Conservation (phyloP, 2,888 invertebrate species). For the Dryobota labecula region DNA sequence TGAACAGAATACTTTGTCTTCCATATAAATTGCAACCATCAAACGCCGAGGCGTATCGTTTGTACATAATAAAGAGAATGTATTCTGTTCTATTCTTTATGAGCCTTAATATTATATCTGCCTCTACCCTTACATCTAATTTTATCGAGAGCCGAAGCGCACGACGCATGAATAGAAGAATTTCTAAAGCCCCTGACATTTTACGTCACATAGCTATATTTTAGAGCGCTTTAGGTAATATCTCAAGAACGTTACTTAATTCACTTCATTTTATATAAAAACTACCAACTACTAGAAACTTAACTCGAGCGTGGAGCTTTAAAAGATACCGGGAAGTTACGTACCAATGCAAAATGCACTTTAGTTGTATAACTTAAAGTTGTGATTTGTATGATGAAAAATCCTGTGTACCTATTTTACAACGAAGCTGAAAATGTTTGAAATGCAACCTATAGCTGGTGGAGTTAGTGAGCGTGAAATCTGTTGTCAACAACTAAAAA, state of each 20-base stretch:
- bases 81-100: background rate
- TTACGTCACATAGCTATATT: constrained; percentile 21
- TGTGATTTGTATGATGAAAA: constrained; percentile 24
- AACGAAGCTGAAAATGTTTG: constrained; percentile 43
- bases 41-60: too few species aligned
- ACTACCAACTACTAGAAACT: constrained; percentile 43
- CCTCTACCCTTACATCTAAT: constrained; percentile 1
- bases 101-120: background rate
- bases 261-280: constrained; percentile 46
- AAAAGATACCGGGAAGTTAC: constrained; percentile 38
- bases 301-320: constrained; percentile 38
- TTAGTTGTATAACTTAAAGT: constrained; percentile 15
- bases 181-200: constrained; percentile 24
- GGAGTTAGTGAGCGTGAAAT: constrained; percentile 48
- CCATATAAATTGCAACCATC: too few species aligned
- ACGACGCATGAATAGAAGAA: constrained; percentile 16
- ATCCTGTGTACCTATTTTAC: constrained; percentile 30
- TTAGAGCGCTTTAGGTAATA: constrained; percentile 27
- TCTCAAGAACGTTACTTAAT: constrained; percentile 21
- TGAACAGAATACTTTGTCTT: too few species aligned
- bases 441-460: constrained; percentile 41
- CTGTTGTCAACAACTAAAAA: constrained; percentile 32
- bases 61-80: too few species aligned
- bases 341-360: constrained; percentile 38
- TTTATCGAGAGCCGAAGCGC: background rate